Conservation (phyloP, 64 coral and sea anemone species). For the Dendronephthya gigantea region DNA sequence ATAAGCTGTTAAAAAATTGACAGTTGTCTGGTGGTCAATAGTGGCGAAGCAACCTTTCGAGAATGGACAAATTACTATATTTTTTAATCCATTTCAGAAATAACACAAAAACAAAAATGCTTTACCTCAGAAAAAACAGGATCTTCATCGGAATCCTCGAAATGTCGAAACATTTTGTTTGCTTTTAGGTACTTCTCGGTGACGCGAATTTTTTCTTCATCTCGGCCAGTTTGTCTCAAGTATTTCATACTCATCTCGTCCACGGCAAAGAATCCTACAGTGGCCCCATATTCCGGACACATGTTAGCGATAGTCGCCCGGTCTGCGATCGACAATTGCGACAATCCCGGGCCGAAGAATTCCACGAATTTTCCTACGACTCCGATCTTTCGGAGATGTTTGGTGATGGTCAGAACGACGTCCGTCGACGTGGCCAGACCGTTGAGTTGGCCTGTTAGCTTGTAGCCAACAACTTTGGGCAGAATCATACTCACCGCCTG, state of each 20-base stretch:
- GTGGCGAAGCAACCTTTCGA: no score
- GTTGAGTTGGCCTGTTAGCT: constrained; percentile 64
- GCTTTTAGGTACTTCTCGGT: constrained; percentile 77
- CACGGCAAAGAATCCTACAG: constrained; percentile 84
- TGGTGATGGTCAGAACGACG: constrained; percentile 94
- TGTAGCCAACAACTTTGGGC: constrained; percentile 91
- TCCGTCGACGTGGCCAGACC: constrained; percentile 77
- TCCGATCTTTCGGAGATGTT: constrained; percentile 81
- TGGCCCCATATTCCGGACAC: constrained; percentile 98
- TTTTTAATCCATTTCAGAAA: no score
- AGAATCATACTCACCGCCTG: constrained; percentile 95
- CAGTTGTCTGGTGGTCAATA: no score
- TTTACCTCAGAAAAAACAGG: constrained; percentile 87
- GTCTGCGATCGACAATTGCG: constrained; percentile 82
- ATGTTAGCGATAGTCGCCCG: constrained; percentile 94
- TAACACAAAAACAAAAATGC: no score
- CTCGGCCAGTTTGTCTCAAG: constrained; percentile 74
- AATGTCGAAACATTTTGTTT: constrained; percentile 83
- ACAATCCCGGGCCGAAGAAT: constrained; percentile 92
- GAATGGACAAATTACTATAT: no score
- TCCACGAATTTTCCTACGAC: constrained; percentile 97
- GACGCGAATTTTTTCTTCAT: constrained; percentile 47
- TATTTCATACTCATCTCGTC: constrained; percentile 83
- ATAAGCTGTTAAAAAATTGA: no score
- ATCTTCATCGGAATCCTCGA: constrained; percentile 51